Percentiles rank a stretch among this genome's conserved stretches.
phyloP scores from a whole-genome alignment of 2,113 vertebrate genomes.

The Cyrtonyx montezumae region DNA sequence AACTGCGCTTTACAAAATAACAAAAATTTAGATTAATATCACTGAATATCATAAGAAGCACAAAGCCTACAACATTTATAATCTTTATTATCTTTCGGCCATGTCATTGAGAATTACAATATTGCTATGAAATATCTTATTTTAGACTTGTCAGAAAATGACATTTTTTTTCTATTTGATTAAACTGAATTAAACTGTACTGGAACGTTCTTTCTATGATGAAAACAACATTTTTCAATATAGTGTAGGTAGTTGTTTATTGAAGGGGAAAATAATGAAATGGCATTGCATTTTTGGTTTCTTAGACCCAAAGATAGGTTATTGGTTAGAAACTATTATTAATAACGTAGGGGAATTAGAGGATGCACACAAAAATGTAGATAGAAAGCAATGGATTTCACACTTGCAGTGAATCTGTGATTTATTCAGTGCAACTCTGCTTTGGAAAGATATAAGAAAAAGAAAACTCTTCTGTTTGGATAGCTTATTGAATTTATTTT shows the following conservation, averaged over 20 bases:
- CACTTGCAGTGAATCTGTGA: conserved; percentile 1
- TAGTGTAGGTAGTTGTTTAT: conserved; percentile 6
- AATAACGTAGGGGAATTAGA: conserved; percentile 44
- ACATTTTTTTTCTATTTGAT: fast-evolving
- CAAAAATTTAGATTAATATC: not conserved
- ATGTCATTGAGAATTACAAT: not conserved
- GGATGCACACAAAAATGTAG: not conserved
- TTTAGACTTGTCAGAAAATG: not conserved
- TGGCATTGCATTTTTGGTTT: not conserved
- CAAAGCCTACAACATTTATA: not conserved
- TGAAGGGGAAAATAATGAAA: conserved; percentile 20
- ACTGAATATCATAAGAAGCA: not conserved
- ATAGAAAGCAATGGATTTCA: conserved; percentile 22
- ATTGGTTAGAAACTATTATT: conserved; percentile 58
- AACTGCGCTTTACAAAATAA: not conserved
- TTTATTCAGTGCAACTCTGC: conserved; percentile 51
- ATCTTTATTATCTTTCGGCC: not conserved
- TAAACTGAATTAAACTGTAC: not conserved
- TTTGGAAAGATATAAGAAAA: conserved; percentile 43
- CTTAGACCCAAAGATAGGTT: not conserved
- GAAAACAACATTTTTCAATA: not conserved
- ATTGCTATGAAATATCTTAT: not conserved
- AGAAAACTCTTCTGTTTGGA: conserved; percentile 10
- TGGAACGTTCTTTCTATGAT: not conserved
- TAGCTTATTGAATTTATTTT: conserved; percentile 51